phyloP scores from a whole-genome alignment of 2,888 invertebrate species.

The Pollenia labialis region DNA sequence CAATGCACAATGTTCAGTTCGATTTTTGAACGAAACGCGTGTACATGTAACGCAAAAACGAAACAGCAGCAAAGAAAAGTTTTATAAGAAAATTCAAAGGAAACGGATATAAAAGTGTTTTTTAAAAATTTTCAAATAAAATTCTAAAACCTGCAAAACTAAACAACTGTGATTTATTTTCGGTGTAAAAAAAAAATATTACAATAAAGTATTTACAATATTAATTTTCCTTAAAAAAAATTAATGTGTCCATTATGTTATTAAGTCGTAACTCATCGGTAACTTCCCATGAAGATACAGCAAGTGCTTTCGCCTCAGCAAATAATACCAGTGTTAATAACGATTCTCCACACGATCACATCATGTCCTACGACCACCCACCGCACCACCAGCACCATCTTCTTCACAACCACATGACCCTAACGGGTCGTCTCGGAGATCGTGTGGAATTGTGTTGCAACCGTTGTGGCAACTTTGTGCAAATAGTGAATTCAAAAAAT shows the following conservation, averaged over 20 bases:
- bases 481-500: constrained; percentile 77
- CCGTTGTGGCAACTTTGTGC: constrained; percentile 80
- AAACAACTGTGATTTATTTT: constrained; percentile 47
- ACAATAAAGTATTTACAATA: constrained; percentile 16
- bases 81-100: constrained; percentile 17
- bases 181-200: not conserved
- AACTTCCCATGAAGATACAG: constrained; percentile 77
- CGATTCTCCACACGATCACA: constrained; percentile 64
- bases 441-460: constrained; percentile 80
- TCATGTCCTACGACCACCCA: constrained; percentile 64
- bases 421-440: constrained; percentile 74
- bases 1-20: constrained; percentile 69
- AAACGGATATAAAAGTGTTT: constrained; percentile 44
- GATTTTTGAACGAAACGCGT: constrained; percentile 70
- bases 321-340: constrained; percentile 57
- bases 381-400: constrained; percentile 46
- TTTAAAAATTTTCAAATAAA: not conserved
- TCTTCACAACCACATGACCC: constrained; percentile 41
- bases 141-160: constrained; percentile 35
- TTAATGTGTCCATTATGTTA: constrained; percentile 77
- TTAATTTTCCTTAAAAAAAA: not conserved
- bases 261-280: constrained; percentile 79
- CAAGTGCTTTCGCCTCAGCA: constrained; percentile 55
- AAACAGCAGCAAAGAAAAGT: constrained; percentile 31
- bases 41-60: constrained; percentile 58